phyloP scores from a whole-genome alignment of 2,888 invertebrate genomes.

The Taphrorychus bicolor region DNA sequence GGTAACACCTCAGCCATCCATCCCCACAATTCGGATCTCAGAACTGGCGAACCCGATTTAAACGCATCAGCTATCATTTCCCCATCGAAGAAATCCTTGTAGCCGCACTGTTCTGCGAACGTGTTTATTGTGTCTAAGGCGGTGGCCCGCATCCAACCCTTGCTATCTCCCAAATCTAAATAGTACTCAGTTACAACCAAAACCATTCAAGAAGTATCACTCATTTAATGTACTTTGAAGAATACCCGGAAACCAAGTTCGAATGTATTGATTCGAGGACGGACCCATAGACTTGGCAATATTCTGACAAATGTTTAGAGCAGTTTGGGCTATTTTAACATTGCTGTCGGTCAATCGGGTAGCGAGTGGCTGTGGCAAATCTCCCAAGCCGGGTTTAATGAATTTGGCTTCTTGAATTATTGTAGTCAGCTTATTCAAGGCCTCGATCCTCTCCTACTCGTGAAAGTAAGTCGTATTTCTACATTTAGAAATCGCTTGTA shows the following conservation, averaged over 20 bases:
- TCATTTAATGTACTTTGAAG: slow-evolving; percentile 71
- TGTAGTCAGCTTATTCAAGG: slow-evolving; percentile 72
- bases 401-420: slow-evolving; percentile 79
- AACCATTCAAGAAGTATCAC: neutral
- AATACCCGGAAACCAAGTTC: slow-evolving; percentile 84
- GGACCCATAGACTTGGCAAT: slow-evolving; percentile 85
- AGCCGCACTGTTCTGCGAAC: slow-evolving; percentile 84
- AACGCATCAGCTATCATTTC: slow-evolving; percentile 91
- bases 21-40: slow-evolving; percentile 81
- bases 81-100: slow-evolving; percentile 82
- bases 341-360: slow-evolving; percentile 87
- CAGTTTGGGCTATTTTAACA: slow-evolving; percentile 86
- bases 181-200: neutral
- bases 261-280: slow-evolving; percentile 78
- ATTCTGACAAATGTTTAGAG: slow-evolving; percentile 82
- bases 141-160: slow-evolving; percentile 81
- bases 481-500: too few relatives aligned
- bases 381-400: slow-evolving; percentile 84
- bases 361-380: slow-evolving; percentile 80
- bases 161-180: slow-evolving; percentile 70
- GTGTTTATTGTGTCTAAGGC: slow-evolving; percentile 84
- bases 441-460: slow-evolving; percentile 70
- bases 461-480: neutral
- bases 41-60: slow-evolving; percentile 82
- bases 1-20: slow-evolving; percentile 88